Percentiles rank a stretch among this genome's conserved stretches.
phyloP scores from a whole-genome alignment of 2,888 invertebrate species.

The Agrotis ipsilon region DNA sequence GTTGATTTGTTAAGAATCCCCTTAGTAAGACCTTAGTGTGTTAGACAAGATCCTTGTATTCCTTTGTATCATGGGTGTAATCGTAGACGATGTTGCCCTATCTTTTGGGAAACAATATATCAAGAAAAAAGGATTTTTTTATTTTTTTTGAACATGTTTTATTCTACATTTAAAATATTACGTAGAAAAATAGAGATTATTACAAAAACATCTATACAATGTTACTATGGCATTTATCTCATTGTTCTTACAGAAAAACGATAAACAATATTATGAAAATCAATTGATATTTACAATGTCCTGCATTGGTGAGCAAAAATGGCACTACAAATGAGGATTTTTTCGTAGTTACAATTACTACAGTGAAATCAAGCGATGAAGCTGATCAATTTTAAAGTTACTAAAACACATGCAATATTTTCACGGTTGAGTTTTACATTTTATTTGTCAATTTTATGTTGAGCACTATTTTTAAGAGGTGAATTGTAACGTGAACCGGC shows the following conservation, averaged over 20 bases:
- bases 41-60: too few species aligned
- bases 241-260: constrained; percentile 39
- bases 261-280: constrained; percentile 43
- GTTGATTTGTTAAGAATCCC: too few species aligned
- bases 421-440: too few species aligned
- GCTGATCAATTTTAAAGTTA: constrained; percentile 16
- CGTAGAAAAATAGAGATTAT: constrained; percentile 66
- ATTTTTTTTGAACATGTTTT: constrained; percentile 59
- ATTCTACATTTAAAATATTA: constrained; percentile 69
- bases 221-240: constrained; percentile 56
- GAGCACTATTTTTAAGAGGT: not conserved
- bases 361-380: constrained; percentile 24
- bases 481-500: not conserved
- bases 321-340: constrained; percentile 15
- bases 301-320: constrained; percentile 30
- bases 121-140: not conserved
- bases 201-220: constrained; percentile 73
- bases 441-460: too few species aligned
- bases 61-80: too few species aligned
- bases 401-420: constrained; percentile 12
- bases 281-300: constrained; percentile 52
- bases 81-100: too few species aligned
- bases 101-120: too few species aligned
- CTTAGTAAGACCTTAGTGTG: too few species aligned
- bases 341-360: not conserved